Percentiles rank a stretch among this genome's conserved stretches.
These are phyloP conservation scores for Drosophila aff. DNA, from an alignment of 1,140 invertebrate genomes.

Conservation along the genomic window DNA sequence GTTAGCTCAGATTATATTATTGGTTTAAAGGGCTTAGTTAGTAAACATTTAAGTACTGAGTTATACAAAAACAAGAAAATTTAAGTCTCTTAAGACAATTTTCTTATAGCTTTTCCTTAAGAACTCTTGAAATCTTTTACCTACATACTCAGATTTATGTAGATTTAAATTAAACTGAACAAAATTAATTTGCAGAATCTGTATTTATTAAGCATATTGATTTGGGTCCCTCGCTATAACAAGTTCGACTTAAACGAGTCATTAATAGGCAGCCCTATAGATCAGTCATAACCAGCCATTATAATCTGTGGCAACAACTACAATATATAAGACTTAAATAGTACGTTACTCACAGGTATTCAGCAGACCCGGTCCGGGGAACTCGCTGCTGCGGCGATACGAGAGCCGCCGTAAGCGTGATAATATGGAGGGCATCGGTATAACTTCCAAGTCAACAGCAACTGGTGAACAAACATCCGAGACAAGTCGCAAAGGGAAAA, in stretches of 20 bases:
- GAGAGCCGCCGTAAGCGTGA: conserved; percentile 14
- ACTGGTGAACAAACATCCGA: conserved; percentile 46
- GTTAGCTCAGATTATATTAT: background rate
- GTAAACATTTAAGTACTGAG: too few relatives aligned
- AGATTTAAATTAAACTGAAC: too few relatives aligned
- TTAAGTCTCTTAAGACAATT: too few relatives aligned
- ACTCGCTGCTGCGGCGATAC: conserved; percentile 20
- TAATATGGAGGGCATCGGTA: conserved; percentile 39
- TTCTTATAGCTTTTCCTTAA: too few relatives aligned
- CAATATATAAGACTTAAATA: background rate
- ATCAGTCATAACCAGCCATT: background rate
- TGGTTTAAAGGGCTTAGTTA: background rate
- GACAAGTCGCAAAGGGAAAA: conserved; percentile 6
- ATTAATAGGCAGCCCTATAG: too few relatives aligned
- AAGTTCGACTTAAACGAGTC: background rate
- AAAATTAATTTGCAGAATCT: too few relatives aligned
- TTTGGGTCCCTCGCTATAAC: background rate
- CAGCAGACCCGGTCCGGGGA: conserved; percentile 25
- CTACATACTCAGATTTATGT: too few relatives aligned
- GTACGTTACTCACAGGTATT: conserved; percentile 32
- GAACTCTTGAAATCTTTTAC: too few relatives aligned
- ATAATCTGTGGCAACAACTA: background rate
- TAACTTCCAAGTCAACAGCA: conserved; percentile 37
- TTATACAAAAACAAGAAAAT: too few relatives aligned
- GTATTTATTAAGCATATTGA: background rate